These are phyloP conservation scores for Notarius lentiginosus DNA, from an alignment of 2,113 vertebrate genomes.

Conservation along the genomic window DNA sequence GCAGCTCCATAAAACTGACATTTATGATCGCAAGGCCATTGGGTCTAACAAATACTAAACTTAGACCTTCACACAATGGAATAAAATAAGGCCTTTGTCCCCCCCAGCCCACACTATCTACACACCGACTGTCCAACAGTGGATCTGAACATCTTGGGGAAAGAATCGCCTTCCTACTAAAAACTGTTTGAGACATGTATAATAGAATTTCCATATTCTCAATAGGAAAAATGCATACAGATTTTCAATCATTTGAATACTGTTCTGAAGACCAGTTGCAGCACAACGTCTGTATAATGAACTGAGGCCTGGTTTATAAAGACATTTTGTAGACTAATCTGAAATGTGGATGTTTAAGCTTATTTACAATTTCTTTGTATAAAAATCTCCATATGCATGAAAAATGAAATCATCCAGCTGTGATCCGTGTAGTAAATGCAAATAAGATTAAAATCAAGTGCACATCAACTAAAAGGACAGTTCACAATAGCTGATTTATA, in stretches of 20 bases:
- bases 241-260: neutral
- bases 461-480: neutral
- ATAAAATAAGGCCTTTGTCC: neutral
- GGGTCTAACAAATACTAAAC: conserved; percentile 1
- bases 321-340: neutral
- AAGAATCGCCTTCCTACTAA: neutral
- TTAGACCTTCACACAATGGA: conserved; percentile 10
- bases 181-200: neutral
- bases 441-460: neutral
- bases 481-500: neutral
- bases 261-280: neutral
- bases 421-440: neutral
- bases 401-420: neutral
- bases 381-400: neutral
- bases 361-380: neutral
- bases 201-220: neutral
- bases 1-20: conserved; percentile 16
- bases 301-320: neutral
- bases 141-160: neutral
- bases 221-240: neutral
- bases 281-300: neutral
- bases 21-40: conserved; percentile 15
- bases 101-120: neutral
- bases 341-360: neutral
- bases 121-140: neutral